Conservation (phyloP, 2,797 vertebrate genomes). For the Micropoecilia bifurca region DNA sequence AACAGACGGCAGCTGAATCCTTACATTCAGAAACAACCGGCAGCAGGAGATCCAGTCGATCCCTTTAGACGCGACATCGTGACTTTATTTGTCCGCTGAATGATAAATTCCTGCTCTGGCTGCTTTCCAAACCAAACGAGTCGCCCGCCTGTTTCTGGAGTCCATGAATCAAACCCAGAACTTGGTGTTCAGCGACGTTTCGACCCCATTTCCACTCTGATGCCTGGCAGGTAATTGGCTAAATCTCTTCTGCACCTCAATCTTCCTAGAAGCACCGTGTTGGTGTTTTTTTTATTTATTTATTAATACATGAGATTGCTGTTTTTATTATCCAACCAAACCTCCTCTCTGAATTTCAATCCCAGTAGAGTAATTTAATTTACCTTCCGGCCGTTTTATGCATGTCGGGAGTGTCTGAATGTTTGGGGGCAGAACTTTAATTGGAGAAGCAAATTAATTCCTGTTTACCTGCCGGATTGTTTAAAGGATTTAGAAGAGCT, state of each 20-base stretch:
- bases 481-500: slow-evolving; percentile 32
- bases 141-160: not conserved
- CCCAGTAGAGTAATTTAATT: slow-evolving; percentile 57
- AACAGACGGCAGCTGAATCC: not conserved
- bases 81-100: not conserved
- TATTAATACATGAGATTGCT: slow-evolving; percentile 35
- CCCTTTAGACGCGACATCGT: not conserved
- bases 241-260: slow-evolving; percentile 30
- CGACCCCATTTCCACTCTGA: slow-evolving; percentile 26
- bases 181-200: slow-evolving; percentile 4
- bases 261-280: slow-evolving; percentile 36
- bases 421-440: slow-evolving; percentile 49
- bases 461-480: slow-evolving; percentile 62
- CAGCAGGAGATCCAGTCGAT: not conserved
- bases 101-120: not conserved
- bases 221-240: slow-evolving; percentile 30
- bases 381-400: slow-evolving; percentile 49
- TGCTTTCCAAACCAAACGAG: slow-evolving; percentile 2
- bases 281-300: slow-evolving; percentile 26
- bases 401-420: slow-evolving; percentile 30
- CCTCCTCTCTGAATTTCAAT: slow-evolving; percentile 48
- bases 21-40: not conserved
- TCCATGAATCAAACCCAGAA: not conserved
- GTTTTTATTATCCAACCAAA: slow-evolving; percentile 63
- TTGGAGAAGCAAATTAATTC: slow-evolving; percentile 74